Base-by-base conservation (phyloP, 2,888 invertebrate genomes). In the Villa cingulata region DNA sequence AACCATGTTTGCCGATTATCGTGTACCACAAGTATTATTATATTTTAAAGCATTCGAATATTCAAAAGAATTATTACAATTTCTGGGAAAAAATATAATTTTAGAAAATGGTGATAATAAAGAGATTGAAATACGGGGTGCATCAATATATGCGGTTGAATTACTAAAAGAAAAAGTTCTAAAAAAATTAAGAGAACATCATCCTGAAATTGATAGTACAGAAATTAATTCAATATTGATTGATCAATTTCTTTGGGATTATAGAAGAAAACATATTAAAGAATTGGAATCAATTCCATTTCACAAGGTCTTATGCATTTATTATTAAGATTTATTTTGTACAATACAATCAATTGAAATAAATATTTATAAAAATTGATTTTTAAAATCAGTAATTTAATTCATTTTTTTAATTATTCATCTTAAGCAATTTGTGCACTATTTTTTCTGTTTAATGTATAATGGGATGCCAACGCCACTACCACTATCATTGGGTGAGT, bases 1-100 rank as follows among this genome's bases (percentile, higher is more conserved):
- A 19, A 94, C 96, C 1, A 96, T 96, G 89, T 98, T 98, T 74
- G 95, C 97, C 1, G 97, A 98, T 70, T 98, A 97, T 64, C 80
- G 96, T 62, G 76, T 96, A 16, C 95, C 95, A 0, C 95, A 96
- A 70, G 86, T 87, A 0, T 70, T 98, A 45, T 75, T 86, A 6
- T 84, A 88, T 67, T 89, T 86, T 63, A 86, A 83, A 7, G 85
- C 78, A 0, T 61, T 97, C 62, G 74, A 78, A 57, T 97, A 97
- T 63, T 80, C 76, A 29, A 69, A 79, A 4, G 75, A 79, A 23
- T 66, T 97, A 34, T 65, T 77, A 63, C 70, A 79, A 3, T 73
- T 75, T 53, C 71, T 97, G 32, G 74, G 76, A 45, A 52, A 68
- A 72, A 83, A 82, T 60, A 65, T 66, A 9, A 65, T 80, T 15